Base-by-base conservation (phyloP, 1,140 invertebrate genomes). In the Archivesica marissinica region DNA sequence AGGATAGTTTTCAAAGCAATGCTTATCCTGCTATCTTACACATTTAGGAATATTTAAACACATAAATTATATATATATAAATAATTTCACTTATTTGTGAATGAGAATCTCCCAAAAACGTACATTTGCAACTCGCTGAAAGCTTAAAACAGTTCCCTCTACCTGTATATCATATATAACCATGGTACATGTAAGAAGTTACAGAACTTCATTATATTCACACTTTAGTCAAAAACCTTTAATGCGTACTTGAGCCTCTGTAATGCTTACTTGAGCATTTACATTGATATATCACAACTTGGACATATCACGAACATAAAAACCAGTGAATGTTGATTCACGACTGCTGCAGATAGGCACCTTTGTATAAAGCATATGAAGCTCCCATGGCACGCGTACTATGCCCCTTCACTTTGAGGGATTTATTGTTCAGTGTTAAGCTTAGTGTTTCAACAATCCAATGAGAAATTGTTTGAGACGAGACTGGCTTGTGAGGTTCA, bases 331-430 rank as follows among this genome's bases (percentile, higher is more conserved):
- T 15, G 72, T 76, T 13, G 25, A 28, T 54, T 76, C 44, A 33
- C 35, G 28, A 28, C 25, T 2, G 44, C 72, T n/a, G n/a, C n/a
- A n/a, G n/a, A n/a, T n/a, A 70, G 7, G 80, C 80, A 0, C 52
- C 38, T 30, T 83, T 83, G 47, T 44, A 75, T 20, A 75, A 38
- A 17, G 68, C 52, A 25, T 38, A 83, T 52, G 80, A 74, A 64
- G 80, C 35, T 20, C 70, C 80, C 2, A 79, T 41, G 0, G 39
- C 38, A 66, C 59, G 59, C 25, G 59, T 79, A 33, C 38, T 41
- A 30, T 79, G 70, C 35, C 23, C 52, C 23, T 39, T 44, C 3
- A 66, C 56, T 20, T 47, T 79, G 0, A 13, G 13, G 1, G 6
- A n/a, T 28, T 54, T 47, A 11, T 56, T 17, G 15, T 66, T 35